Percentiles rank a stretch among this genome's conserved stretches.
Conservation (phyloP, 2,888 invertebrate species). For the Cephalotes varians region DNA sequence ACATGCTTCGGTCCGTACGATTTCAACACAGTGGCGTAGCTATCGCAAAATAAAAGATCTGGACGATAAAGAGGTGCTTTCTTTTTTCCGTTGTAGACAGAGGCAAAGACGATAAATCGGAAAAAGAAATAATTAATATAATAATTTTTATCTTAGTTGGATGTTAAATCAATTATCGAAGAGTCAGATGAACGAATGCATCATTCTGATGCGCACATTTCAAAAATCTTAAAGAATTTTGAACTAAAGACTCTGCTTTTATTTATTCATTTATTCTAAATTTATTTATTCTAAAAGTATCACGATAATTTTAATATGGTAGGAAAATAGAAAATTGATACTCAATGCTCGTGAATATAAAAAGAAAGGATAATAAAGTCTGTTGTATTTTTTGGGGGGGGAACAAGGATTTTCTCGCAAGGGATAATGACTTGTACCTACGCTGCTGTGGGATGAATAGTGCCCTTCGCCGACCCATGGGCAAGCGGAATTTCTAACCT, state of each 20-base stretch:
- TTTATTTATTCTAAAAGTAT: background rate
- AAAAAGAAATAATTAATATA: background rate
- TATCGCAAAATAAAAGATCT: background rate
- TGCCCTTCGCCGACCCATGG: background rate
- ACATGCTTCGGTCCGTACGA: conserved; percentile 10
- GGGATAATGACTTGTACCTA: background rate
- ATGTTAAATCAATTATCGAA: background rate
- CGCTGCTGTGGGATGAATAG: background rate
- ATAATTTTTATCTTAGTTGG: background rate
- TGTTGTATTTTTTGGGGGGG: no score
- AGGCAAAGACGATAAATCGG: no score
- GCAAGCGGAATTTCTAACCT: background rate
- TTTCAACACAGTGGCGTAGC: conserved; percentile 22
- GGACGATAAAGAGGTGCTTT: background rate
- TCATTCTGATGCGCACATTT: background rate
- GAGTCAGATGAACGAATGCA: background rate
- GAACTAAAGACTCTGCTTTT: background rate
- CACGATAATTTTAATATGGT: background rate
- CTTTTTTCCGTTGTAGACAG: background rate
- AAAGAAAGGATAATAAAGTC: background rate
- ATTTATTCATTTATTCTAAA: background rate
- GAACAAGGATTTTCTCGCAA: background rate
- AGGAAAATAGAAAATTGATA: background rate
- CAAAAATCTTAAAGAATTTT: background rate
- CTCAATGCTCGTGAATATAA: background rate